phyloP scores from a whole-genome alignment of 2,113 vertebrate species.

The Scortum barcoo region DNA sequence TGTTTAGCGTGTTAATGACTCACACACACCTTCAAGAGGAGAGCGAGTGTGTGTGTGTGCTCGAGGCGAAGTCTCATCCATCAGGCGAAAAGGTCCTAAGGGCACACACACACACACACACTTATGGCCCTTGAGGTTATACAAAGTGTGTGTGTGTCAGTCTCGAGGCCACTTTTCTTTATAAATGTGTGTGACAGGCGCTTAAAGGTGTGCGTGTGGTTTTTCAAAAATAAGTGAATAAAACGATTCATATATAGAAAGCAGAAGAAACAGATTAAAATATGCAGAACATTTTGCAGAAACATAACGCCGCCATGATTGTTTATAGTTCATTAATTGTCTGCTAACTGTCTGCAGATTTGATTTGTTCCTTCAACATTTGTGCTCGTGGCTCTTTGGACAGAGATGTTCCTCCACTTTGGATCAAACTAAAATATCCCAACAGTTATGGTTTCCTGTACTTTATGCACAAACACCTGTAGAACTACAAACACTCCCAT shows the following conservation, averaged over 20 bases:
- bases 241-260: background rate
- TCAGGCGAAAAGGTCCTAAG: conserved; percentile 32
- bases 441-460: no score
- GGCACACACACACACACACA: conserved; percentile 22
- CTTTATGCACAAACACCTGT: no score
- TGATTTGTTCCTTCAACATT: no score
- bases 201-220: background rate
- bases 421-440: no score
- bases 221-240: background rate
- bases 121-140: background rate
- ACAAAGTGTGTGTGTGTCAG: background rate
- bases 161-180: conserved; percentile 17
- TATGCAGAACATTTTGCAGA: background rate
- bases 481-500: no score
- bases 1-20: conserved; percentile 71
- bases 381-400: no score
- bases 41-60: conserved; percentile 34
- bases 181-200: background rate
- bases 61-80: conserved; percentile 45
- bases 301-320: background rate
- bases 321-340: background rate
- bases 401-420: no score
- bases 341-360: background rate
- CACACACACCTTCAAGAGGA: conserved; percentile 37
- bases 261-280: background rate